phyloP scores from a whole-genome alignment of 23 tunicate genomes.

The Trididemnum clinides region DNA sequence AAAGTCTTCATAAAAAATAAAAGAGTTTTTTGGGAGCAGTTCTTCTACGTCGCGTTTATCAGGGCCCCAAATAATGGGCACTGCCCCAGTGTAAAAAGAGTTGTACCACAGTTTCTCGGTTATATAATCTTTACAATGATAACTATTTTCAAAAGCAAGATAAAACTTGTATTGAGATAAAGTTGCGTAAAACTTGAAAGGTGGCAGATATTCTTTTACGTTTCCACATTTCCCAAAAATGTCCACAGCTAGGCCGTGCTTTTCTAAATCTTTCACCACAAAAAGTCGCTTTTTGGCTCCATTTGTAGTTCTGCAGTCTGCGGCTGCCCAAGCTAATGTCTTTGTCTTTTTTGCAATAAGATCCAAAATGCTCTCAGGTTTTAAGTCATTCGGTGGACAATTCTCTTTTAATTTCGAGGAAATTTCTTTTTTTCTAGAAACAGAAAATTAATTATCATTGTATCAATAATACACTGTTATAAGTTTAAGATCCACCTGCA shows the following conservation, averaged over 20 bases:
- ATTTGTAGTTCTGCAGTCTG: neutral
- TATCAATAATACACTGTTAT: neutral
- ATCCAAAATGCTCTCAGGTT: neutral
- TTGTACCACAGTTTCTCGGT: conserved; percentile 42
- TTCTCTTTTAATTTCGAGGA: neutral
- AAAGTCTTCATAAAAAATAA: conserved; percentile 22
- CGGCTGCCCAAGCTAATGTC: neutral
- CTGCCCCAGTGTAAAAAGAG: neutral
- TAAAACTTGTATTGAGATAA: conserved; percentile 49
- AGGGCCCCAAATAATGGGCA: conserved; percentile 42
- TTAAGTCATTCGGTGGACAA: neutral
- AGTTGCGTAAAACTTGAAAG: neutral
- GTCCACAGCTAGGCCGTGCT: neutral
- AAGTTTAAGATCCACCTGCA: neutral
- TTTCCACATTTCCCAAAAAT: neutral
- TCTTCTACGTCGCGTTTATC: neutral
- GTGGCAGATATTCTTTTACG: neutral
- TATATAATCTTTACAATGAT: conserved; percentile 26
- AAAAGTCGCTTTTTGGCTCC: neutral
- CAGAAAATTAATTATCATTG: neutral
- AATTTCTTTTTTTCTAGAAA: too few relatives aligned
- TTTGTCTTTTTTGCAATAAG: conserved; percentile 4
- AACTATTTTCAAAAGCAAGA: conserved; percentile 55
- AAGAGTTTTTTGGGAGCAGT: conserved; percentile 32
- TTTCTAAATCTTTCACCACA: neutral